Conservation (phyloP, 1,140 invertebrate species). For the Globodera rostochiensis region DNA sequence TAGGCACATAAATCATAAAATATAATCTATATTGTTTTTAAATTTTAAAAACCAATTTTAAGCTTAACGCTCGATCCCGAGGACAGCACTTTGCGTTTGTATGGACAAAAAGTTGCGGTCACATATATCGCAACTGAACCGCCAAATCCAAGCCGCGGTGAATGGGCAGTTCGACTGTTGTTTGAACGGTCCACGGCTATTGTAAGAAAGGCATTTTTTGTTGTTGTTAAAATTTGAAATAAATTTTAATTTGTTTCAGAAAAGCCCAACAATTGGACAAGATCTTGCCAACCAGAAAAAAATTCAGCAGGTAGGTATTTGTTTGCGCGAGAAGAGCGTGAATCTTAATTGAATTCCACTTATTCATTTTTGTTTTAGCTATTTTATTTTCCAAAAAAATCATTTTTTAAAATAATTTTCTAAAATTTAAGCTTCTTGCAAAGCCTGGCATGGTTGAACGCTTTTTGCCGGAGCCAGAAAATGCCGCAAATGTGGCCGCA, state of each 20-base stretch:
- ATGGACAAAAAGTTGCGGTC: neutral
- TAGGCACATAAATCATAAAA: neutral
- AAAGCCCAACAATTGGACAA: constrained; percentile 87
- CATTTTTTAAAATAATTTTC: neutral
- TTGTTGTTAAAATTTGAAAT: neutral
- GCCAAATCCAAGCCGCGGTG: constrained; percentile 65
- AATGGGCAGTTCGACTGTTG: constrained; percentile 81
- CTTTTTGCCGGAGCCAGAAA: constrained; percentile 68
- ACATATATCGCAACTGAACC: neutral
- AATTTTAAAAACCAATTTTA: neutral
- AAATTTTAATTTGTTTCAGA: constrained; percentile 66
- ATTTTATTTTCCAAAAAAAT: too few species aligned
- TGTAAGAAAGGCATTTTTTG: neutral
- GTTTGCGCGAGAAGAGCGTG: too few species aligned
- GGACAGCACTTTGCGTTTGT: neutral
- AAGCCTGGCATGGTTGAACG: constrained; percentile 75
- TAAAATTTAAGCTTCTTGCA: constrained; percentile 47
- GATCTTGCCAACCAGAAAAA: constrained; percentile 73
- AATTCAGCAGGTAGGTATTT: constrained; percentile 65
- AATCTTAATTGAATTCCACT: too few species aligned
- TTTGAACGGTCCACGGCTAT: constrained; percentile 83
- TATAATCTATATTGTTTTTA: neutral
- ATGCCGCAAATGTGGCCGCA: constrained; percentile 67
- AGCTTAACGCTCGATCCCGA: neutral
- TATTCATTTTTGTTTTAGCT: too few species aligned